phyloP scores from a whole-genome alignment of 2,113 vertebrate species.

The Hippocampus guttulatus region DNA sequence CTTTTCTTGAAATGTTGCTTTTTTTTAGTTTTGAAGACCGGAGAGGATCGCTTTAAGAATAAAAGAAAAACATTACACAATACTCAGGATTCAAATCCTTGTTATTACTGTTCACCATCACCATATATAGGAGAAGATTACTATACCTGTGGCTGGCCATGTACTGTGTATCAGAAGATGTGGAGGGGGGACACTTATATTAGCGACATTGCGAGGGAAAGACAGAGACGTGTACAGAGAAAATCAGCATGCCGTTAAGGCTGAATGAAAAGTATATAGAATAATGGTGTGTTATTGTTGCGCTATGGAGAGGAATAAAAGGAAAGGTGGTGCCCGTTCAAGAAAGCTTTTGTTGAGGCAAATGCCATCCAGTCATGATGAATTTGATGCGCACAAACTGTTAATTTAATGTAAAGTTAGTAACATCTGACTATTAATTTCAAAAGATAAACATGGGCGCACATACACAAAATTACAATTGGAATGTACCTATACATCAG shows the following conservation, averaged over 20 bases:
- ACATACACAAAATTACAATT: not conserved
- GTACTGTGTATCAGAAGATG: not conserved
- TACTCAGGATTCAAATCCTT: not conserved
- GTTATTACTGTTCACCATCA: not conserved
- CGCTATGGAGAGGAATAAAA: not conserved
- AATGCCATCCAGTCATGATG: not conserved
- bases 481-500: not conserved
- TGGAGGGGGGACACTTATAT: slow-evolving; percentile 1
- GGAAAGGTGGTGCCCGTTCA: not conserved
- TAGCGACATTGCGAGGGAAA: not conserved
- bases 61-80: not conserved
- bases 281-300: not conserved
- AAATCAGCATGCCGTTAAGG: not conserved
- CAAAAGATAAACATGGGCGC: too few species aligned
- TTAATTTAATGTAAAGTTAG: not conserved
- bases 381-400: not conserved
- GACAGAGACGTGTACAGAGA: not conserved
- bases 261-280: slow-evolving; percentile 5
- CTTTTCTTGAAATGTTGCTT: not conserved
- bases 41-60: not conserved
- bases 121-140: not conserved
- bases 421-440: too few species aligned
- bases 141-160: not conserved
- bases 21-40: not conserved
- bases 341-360: not conserved